Base-by-base conservation (phyloP, 1,140 invertebrate genomes). In the Macrobrachium rosenbergii region DNA sequence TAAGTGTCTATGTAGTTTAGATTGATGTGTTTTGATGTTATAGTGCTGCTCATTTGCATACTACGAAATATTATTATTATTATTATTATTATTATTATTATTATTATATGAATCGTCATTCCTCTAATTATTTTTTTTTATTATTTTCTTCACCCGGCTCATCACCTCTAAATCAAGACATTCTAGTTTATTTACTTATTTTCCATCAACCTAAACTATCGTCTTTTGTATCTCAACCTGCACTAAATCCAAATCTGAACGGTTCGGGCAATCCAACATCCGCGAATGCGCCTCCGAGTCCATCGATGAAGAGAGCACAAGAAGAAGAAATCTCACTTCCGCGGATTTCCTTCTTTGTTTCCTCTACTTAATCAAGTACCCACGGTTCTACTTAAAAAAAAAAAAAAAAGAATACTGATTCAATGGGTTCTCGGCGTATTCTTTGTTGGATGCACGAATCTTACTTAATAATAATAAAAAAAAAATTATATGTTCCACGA, bases 131-230 rank as follows among this genome's bases (percentile, higher is more conserved):
- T 75, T 28, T 75, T 37, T 75, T 77, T 64, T 84, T 21, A 60
- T 59, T 58, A 87, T 78, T 80, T 72, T 81, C 58, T 75, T 87
- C 85, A 87, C 69, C 83, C 64, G 59, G 79, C 43, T 80, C 85
- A 87, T 87, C 85, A 87, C 81, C 85, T 81, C 76, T 87, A 87
- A 87, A 87, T 87, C 85, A 87, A 79, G 60, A 80, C 62, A 73
- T 63, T 63, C 75, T 43, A 73, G 62, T 81, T 52, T 23, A 73
- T 62, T 87, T 72, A 72, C 23, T 28, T 28, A 23, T 72, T 52
- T 52, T 12, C 12, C 52, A 52, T 52, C 52, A 52, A 52, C 52
- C 52, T 52, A 52, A 52, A 52, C 52, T 52, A 52, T 52, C 52
- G 52, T 52, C 52, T 8, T 52, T 52, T 52, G 52, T 10, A 52